A percentile compares a stretch with the other conserved stretches of the same genome.
These are phyloP conservation scores for Ciconia boyciana DNA, from an alignment of 2,113 vertebrate species.

Conservation along the genomic window DNA sequence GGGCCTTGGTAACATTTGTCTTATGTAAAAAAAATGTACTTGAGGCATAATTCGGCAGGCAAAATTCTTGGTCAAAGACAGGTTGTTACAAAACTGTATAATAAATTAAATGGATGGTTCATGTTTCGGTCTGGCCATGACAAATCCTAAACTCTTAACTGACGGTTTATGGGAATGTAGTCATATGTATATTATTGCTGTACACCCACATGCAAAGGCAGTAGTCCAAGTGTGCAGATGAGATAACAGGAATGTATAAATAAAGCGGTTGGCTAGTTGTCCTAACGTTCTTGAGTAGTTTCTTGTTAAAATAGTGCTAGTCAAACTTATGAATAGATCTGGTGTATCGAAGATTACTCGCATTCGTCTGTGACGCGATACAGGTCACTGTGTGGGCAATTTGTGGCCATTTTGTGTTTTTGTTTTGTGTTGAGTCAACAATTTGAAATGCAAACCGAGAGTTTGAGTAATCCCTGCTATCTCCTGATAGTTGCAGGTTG, in stretches of 20 bases:
- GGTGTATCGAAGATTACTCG: neutral
- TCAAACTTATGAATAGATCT: neutral
- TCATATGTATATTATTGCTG: constrained; percentile 31
- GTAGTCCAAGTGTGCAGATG: neutral
- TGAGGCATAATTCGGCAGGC: neutral
- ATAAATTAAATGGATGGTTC: neutral
- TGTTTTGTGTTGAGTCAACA: neutral
- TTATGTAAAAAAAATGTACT: neutral
- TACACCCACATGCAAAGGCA: constrained; percentile 5
- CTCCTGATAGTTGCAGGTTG: neutral
- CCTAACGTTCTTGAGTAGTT: neutral
- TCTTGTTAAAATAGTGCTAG: neutral
- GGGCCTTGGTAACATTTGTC: neutral
- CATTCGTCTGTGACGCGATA: fast-evolving
- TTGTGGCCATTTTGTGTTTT: neutral
- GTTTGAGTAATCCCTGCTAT: neutral
- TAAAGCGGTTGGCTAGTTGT: neutral
- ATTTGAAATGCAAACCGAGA: neutral
- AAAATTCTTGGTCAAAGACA: neutral
- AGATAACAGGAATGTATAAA: neutral
- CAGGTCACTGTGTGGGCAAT: neutral
- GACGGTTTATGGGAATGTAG: neutral
- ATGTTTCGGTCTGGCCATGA: neutral
- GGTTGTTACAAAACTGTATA: neutral
- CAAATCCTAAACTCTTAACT: constrained; percentile 5